These are phyloP conservation scores for Argopecten irradians DNA, from an alignment of 1,140 invertebrate species.

Conservation along the genomic window DNA sequence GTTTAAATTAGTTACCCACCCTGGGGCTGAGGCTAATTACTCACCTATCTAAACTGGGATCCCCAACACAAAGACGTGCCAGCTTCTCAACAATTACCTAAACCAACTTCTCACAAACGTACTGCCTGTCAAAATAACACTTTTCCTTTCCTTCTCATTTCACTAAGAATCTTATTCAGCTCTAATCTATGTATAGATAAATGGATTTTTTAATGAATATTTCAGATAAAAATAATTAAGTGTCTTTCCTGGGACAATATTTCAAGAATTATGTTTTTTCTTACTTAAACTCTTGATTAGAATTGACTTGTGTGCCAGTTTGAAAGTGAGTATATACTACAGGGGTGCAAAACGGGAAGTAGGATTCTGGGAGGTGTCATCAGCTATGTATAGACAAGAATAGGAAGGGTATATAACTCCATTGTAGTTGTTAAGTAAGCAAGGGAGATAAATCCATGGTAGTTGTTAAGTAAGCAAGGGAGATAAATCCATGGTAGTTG, in stretches of 20 bases:
- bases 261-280: not conserved
- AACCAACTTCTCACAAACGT: not conserved
- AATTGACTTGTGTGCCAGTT: not conserved
- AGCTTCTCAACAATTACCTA: not conserved
- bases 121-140: not conserved
- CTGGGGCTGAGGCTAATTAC: not conserved
- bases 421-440: too few species aligned
- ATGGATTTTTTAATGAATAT: not conserved
- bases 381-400: too few species aligned
- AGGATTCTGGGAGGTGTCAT: too few species aligned
- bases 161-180: not conserved
- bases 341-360: too few species aligned
- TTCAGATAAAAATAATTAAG: not conserved
- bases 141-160: not conserved
- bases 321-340: not conserved
- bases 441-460: too few species aligned
- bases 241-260: not conserved
- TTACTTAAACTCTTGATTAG: not conserved
- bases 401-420: too few species aligned
- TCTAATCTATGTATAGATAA: not conserved
- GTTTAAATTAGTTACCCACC: constrained; percentile 21
- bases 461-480: too few species aligned
- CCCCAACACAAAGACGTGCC: not conserved
- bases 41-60: not conserved
- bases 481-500: too few species aligned